Base-by-base conservation (phyloP, 2,888 invertebrate genomes). In the Anthrax anthrax region DNA sequence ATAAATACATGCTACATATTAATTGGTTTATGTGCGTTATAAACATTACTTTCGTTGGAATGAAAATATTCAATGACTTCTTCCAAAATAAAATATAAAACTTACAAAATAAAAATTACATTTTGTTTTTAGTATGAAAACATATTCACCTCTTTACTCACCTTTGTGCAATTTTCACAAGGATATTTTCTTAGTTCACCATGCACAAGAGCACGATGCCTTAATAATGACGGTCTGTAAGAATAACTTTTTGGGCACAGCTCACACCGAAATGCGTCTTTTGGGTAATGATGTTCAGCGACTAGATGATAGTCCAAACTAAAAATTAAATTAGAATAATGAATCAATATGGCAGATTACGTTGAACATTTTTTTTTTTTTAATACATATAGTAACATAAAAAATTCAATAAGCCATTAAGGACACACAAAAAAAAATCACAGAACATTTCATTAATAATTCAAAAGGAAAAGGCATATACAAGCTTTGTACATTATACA, bases 111-210 rank as follows among this genome's bases (percentile, higher is more conserved):
- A 23, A 27, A 27, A 27, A 27, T 9, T 8, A 27, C 8, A 9
- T 8, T 9, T 2, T 27, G 5, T n/a, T n/a, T 27, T 27, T 27
- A 8, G 23, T 9, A 8, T 27, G 23, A 27, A 5, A 32, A 17
- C 18, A 39, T 39, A 47, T 43, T 47, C 47, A 47, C 47, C 47
- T 47, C 18, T 18, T 39, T 43, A 62, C 72, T 71, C 70, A 85
- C 84, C 79, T 85, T 87, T 54, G 83, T 77, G 63, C 89, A 90
- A 65, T 92, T 91, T 65, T 95, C 94, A 71, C 95, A 95, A 53
- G 86, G 83, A 69, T 90, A 94, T 62, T 86, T 85, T 56, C 87
- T 77, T 50, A 82, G 77, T 63, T 85, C 83, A 23, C 87, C 84
- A 67, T 89, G 88, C 37, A 78, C 77, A 42, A 84, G 71, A 3